Conservation (phyloP, 1,140 invertebrate genomes). For the Drosophila albomicans region DNA sequence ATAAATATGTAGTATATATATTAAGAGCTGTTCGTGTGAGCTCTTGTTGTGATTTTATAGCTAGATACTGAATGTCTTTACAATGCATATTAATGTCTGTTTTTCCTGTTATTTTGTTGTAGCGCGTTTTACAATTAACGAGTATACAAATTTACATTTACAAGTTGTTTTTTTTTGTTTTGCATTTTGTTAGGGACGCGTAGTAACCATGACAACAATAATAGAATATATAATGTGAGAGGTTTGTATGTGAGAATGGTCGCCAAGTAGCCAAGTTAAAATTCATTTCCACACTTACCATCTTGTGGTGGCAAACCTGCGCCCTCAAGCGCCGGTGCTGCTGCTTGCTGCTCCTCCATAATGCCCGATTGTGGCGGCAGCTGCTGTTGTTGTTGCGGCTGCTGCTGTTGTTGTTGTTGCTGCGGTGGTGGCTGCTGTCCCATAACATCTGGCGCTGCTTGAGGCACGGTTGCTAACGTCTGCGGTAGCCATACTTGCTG, state of each 20-base stretch:
- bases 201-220: slow-evolving; percentile 78
- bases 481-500: slow-evolving; percentile 74
- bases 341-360: slow-evolving; percentile 47
- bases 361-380: slow-evolving; percentile 6
- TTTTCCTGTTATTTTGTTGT: slow-evolving; percentile 28
- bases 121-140: slow-evolving; percentile 38
- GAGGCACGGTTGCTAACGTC: slow-evolving; percentile 43
- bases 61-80: slow-evolving; percentile 62
- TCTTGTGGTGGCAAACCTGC: slow-evolving; percentile 74
- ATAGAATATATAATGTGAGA: slow-evolving; percentile 82
- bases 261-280: slow-evolving; percentile 54
- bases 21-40: slow-evolving; percentile 37
- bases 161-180: slow-evolving; percentile 17
- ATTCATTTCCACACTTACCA: slow-evolving; percentile 78
- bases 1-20: slow-evolving; percentile 15
- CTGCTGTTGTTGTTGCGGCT: slow-evolving; percentile 16
- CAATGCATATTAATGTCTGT: slow-evolving; percentile 50
- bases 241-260: slow-evolving; percentile 79
- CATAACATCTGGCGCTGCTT: slow-evolving; percentile 37
- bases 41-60: slow-evolving; percentile 44
- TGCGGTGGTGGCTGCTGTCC: slow-evolving; percentile 14
- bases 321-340: slow-evolving; percentile 57
- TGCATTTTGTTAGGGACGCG: slow-evolving; percentile 43
- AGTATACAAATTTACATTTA: slow-evolving; percentile 25
- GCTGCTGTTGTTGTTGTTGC: slow-evolving; percentile 28